phyloP scores from a whole-genome alignment of 64 coral and sea anemone genomes.

The Hydrozoanthus tunicans region DNA sequence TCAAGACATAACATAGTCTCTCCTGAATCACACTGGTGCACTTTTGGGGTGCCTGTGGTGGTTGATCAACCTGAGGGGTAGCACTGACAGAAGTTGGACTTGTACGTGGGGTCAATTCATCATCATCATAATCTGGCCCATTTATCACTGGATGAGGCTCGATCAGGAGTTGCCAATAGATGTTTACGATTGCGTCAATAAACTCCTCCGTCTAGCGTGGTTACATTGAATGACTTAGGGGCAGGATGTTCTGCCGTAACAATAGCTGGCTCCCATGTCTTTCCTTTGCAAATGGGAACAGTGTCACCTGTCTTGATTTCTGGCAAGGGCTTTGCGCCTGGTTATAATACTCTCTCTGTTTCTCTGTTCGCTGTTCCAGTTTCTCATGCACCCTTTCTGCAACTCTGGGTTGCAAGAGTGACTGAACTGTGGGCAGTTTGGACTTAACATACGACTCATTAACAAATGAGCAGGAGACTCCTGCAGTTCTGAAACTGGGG shows the following conservation, averaged over 20 bases:
- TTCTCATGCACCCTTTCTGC: background rate
- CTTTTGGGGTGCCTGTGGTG: constrained; percentile 6
- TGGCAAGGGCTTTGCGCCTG: constrained; percentile 10
- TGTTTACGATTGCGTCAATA: background rate
- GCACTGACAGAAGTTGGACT: background rate
- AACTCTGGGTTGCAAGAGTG: background rate
- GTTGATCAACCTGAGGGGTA: constrained; percentile 6
- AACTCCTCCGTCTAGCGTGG: constrained; percentile 1
- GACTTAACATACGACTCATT: constrained; percentile 11
- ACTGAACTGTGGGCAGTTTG: constrained; percentile 1
- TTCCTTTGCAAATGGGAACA: background rate
- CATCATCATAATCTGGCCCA: background rate
- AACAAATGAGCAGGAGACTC: constrained; percentile 6
- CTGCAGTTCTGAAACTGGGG: background rate
- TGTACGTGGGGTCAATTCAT: background rate
- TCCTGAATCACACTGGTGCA: background rate
- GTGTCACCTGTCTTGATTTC: constrained; percentile 27
- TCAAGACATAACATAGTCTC: background rate
- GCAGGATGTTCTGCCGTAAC: background rate
- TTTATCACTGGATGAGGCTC: background rate
- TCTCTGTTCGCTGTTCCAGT: background rate
- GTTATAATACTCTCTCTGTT: constrained; percentile 18
- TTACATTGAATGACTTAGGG: background rate
- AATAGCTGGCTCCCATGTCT: background rate
- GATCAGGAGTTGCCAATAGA: background rate